Conservation (phyloP, 2,113 vertebrate species). For the Aspiorhynchus laticeps region DNA sequence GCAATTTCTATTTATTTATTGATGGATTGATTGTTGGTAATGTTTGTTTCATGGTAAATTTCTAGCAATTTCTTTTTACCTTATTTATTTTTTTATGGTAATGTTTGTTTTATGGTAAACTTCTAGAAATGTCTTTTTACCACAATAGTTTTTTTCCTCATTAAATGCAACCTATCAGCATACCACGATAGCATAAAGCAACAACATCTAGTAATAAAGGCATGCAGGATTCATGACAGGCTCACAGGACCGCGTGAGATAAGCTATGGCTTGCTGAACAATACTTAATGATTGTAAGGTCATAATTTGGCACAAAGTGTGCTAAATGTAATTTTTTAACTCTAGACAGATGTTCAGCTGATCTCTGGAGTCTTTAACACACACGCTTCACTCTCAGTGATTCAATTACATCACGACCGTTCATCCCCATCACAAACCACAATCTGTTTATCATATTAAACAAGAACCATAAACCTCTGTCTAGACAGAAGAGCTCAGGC, state of each 20-base stretch:
- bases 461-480: not conserved
- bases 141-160: too few species aligned
- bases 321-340: not conserved
- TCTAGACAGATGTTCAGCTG: conserved; percentile 1
- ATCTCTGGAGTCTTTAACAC: conserved; percentile 10
- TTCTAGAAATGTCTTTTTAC: too few species aligned
- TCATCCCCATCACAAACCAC: not conserved
- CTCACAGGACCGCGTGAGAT: not conserved
- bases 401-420: not conserved
- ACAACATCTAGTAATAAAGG: not conserved
- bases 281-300: not conserved
- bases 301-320: not conserved
- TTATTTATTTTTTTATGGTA: too few species aligned
- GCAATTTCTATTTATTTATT: too few species aligned
- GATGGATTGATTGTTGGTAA: too few species aligned
- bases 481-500: not conserved
- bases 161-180: not conserved
- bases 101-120: too few species aligned
- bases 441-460: conserved; percentile 1
- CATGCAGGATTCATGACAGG: not conserved
- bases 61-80: too few species aligned
- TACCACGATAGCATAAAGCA: not conserved
- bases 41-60: too few species aligned
- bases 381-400: not conserved
- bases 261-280: not conserved